These are phyloP conservation scores for Odontocolon sp. DNA, from an alignment of 2,888 invertebrate genomes.

Conservation along the genomic window DNA sequence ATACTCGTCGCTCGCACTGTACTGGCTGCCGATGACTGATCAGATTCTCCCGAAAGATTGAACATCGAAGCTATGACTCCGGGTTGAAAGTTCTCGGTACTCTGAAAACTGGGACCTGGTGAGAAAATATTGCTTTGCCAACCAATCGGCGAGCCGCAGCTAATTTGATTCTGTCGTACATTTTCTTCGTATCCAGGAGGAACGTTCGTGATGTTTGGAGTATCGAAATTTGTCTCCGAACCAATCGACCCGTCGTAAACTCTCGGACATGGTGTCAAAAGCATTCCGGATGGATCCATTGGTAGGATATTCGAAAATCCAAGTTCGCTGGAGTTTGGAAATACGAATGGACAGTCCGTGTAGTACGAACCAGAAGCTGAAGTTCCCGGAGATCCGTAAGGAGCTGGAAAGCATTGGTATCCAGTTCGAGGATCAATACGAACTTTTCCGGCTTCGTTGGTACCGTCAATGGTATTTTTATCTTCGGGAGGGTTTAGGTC, in stretches of 20 bases:
- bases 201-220: conserved; percentile 17
- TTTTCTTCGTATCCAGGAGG: conserved; percentile 22
- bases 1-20: conserved; percentile 4
- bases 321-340: conserved; percentile 64
- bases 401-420: conserved; percentile 29
- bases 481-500: conserved; percentile 1
- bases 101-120: conserved; percentile 8
- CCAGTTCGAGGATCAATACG: conserved; percentile 21
- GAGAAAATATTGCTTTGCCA: conserved; percentile 65
- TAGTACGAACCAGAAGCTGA: conserved; percentile 68
- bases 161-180: conserved; percentile 40
- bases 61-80: conserved; percentile 7
- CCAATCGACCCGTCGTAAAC: conserved; percentile 64
- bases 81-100: not conserved
- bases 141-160: conserved; percentile 62
- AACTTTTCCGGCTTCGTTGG: conserved; percentile 37
- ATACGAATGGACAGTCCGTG: conserved; percentile 72
- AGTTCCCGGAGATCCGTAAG: conserved; percentile 21
- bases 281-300: conserved; percentile 50
- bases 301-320: conserved; percentile 53
- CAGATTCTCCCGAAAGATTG: conserved; percentile 22
- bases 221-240: conserved; percentile 43
- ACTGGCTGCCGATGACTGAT: conserved; percentile 6
- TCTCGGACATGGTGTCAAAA: conserved; percentile 65
- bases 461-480: conserved; percentile 27